Evolutionary conservation across 2,113 vertebrate species (phyloP), one percentile per base, ranked within the genome.

Genomic region (Leptobrachium leishanense): DNA sequence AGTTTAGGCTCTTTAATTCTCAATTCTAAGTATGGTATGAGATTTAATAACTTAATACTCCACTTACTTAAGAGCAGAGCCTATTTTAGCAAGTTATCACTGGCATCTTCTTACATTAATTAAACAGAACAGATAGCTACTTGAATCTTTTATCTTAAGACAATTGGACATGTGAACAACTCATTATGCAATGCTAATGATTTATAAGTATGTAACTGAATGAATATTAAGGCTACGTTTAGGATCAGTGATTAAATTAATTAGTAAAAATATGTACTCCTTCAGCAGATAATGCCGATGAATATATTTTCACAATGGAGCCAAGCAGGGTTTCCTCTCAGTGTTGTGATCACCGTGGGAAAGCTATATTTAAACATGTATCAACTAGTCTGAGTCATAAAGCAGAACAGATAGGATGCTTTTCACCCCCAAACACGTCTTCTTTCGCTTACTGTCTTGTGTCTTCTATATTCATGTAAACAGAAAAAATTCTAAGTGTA

Each of bases 301-400:
- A 50, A 67, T 43, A 46, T 50, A 75, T 39, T 20, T 5, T 39
- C 62, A 31, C 62, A 31, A 20, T 64, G 62, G 2, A 75, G 39
- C 72, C 72, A 66, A n/a, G 57, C 20, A 50, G 43, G 11, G 31
- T 8, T 66, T 42, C 31, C 66, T 15, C 15, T 46, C n/a, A 65
- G n/a, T 65, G 20, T 65, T 73, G 2, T 15, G 10, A n/a, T 69
- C 11, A 53, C n/a, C 55, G 72, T 62, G 72, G 72, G 72, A 73
- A 73, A 73, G 42, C n/a, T 3, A 73, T 9, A 41, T 12, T 20
- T 53, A 10, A 53, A 46, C 68, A 31, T 64, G 62, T 50, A 31
- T 43, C 5, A 31, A 15, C 68, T 70, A 70, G 44, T 68, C n/a
- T 70, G 68, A 50, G 13, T 70, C 20, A 70, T 20, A 70, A 70